Conservation (phyloP, 2,888 invertebrate species). For the Margaritifera margaritifera region DNA sequence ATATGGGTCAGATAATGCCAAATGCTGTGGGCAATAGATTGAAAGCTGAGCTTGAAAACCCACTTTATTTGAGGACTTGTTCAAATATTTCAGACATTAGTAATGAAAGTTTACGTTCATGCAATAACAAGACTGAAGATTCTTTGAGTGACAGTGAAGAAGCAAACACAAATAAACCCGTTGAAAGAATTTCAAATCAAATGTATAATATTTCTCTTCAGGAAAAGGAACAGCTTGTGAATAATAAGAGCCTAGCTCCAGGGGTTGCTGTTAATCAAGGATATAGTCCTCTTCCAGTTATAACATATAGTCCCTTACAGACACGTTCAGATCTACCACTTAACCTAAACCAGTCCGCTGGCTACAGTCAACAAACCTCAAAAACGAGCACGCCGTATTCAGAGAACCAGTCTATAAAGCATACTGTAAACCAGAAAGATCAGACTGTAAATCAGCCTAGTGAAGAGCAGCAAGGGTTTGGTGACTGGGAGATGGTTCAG, state of each 20-base stretch:
- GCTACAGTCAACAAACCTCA: constrained; percentile 3
- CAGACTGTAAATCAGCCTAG: neutral
- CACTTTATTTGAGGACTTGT: constrained; percentile 4
- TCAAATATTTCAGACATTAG: constrained; percentile 5
- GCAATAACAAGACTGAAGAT: too few relatives aligned
- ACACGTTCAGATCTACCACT: too few relatives aligned
- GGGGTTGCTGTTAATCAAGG: too few relatives aligned
- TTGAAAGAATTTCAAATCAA: too few relatives aligned
- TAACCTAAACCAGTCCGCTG: too few relatives aligned
- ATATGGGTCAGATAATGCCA: neutral
- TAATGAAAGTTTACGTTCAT: constrained; percentile 5
- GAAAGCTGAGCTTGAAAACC: constrained; percentile 15
- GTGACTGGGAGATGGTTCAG: constrained; percentile 60
- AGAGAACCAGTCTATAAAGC: constrained; percentile 1
- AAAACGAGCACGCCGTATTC: neutral
- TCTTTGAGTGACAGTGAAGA: too few relatives aligned
- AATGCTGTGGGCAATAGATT: neutral
- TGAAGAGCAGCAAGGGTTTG: constrained; percentile 33
- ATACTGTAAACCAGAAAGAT: constrained; percentile 2
- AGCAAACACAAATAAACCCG: too few relatives aligned
- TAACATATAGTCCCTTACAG: too few relatives aligned
- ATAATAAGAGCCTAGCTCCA: too few relatives aligned
- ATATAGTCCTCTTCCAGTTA: too few relatives aligned
- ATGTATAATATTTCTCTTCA: too few relatives aligned
- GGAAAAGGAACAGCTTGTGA: too few relatives aligned